phyloP scores from a whole-genome alignment of 2,888 invertebrate species.

The Plagodis dolabraria region DNA sequence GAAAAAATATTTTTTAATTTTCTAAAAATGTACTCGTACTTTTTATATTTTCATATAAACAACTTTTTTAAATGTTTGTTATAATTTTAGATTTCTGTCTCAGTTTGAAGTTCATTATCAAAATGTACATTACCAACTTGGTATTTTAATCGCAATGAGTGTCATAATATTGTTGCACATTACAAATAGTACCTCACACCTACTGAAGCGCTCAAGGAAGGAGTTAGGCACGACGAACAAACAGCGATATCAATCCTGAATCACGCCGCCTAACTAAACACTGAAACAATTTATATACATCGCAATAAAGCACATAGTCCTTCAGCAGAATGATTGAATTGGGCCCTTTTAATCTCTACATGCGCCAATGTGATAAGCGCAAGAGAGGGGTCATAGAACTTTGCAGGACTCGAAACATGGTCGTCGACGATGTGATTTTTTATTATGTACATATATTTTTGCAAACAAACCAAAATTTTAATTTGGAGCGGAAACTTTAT shows the following conservation, averaged over 20 bases:
- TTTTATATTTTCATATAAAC: no score
- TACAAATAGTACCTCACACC: background rate
- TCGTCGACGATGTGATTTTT: constrained; percentile 30
- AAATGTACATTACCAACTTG: no score
- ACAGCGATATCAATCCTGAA: constrained; percentile 54
- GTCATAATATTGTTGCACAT: background rate
- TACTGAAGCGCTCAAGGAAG: constrained; percentile 29
- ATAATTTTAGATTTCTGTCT: no score
- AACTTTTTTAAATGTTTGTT: no score
- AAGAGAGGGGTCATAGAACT: constrained; percentile 78
- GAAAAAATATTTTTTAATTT: no score
- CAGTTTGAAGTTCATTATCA: no score
- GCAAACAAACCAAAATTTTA: constrained; percentile 18
- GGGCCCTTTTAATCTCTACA: constrained; percentile 52
- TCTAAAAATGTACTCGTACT: no score
- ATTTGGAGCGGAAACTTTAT: no score
- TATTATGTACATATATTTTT: constrained; percentile 1
- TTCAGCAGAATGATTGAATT: constrained; percentile 38
- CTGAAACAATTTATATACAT: constrained; percentile 36
- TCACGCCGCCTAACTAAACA: constrained; percentile 38
- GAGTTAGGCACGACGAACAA: constrained; percentile 58
- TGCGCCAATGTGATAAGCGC: constrained; percentile 69
- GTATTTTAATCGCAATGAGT: no score
- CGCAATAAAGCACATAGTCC: constrained; percentile 38
- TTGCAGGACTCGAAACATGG: constrained; percentile 58